phyloP scores from a whole-genome alignment of 2,797 vertebrate genomes.

The Podarcis siculus region DNA sequence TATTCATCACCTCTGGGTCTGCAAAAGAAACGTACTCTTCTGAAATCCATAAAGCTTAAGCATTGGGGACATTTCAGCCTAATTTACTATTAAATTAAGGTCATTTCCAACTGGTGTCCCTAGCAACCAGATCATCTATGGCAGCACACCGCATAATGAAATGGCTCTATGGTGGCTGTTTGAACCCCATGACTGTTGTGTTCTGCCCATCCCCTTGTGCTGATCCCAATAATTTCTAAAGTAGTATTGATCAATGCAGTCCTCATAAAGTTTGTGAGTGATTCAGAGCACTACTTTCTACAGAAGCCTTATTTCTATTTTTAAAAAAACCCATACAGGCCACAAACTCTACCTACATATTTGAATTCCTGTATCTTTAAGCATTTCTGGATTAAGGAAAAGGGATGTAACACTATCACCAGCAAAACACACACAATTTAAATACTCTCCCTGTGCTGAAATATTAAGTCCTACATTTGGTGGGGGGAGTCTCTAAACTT shows the following conservation, averaged over 20 bases:
- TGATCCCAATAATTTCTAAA: not conserved
- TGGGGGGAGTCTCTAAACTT: not conserved
- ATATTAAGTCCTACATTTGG: not conserved
- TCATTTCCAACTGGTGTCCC: constrained; percentile 1
- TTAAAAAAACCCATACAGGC: not conserved
- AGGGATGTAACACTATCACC: not conserved
- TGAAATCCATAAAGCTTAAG: not conserved
- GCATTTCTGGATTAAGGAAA: not conserved
- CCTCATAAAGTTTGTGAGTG: not conserved
- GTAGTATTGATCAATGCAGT: not conserved
- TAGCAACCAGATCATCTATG: not conserved
- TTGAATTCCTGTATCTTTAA: not conserved
- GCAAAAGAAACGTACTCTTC: not conserved
- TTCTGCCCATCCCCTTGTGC: not conserved
- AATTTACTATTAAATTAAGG: not conserved
- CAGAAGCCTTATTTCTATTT: not conserved
- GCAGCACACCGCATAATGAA: not conserved
- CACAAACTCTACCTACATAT: not conserved
- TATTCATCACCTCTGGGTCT: not conserved
- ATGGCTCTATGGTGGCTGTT: not conserved
- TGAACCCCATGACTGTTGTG: not conserved
- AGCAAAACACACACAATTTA: not conserved
- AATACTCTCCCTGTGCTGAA: not conserved
- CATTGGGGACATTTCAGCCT: not conserved
- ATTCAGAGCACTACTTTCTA: not conserved